A percentile compares a stretch with the other conserved stretches of the same genome.
Evolutionary conservation across 2,888 invertebrate species (phyloP).

Genomic region (Cotesia congregata): DNA sequence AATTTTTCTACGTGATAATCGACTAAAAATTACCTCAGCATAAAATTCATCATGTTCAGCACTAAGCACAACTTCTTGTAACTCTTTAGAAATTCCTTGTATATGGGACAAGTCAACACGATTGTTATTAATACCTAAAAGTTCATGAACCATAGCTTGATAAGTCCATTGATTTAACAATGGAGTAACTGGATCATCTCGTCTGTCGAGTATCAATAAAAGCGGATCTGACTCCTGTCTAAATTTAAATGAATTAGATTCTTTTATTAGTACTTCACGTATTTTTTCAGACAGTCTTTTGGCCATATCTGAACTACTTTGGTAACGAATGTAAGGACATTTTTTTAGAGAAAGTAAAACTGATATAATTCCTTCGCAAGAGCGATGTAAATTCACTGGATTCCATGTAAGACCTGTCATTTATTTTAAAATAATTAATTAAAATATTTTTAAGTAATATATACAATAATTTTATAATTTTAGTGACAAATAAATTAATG

Average conservation of each 20-base stretch:
- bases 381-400: slow-evolving; percentile 81
- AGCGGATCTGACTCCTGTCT: slow-evolving; percentile 83
- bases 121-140: slow-evolving; percentile 83
- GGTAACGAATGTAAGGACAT: slow-evolving; percentile 90
- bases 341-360: slow-evolving; percentile 91
- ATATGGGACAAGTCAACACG: slow-evolving; percentile 90
- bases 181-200: slow-evolving; percentile 96
- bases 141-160: slow-evolving; percentile 99
- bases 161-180: slow-evolving; percentile 98
- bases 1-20: not conserved
- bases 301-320: slow-evolving; percentile 88
- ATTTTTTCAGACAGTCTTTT: slow-evolving; percentile 88
- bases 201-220: slow-evolving; percentile 90
- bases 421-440: not conserved
- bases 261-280: slow-evolving; percentile 87
- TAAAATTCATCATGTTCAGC: slow-evolving; percentile 98
- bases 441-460: too few species aligned
- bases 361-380: slow-evolving; percentile 87
- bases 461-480: too few species aligned
- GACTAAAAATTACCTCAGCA: slow-evolving; percentile 76
- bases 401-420: slow-evolving; percentile 81
- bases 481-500: too few species aligned
- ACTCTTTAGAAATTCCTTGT: slow-evolving; percentile 88
- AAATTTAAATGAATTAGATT: slow-evolving; percentile 90
- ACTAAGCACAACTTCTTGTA: slow-evolving; percentile 92